Percentiles rank a stretch among this genome's conserved stretches.
phyloP scores from a whole-genome alignment of 2,888 invertebrate species.

The Xestia rhomboidea region DNA sequence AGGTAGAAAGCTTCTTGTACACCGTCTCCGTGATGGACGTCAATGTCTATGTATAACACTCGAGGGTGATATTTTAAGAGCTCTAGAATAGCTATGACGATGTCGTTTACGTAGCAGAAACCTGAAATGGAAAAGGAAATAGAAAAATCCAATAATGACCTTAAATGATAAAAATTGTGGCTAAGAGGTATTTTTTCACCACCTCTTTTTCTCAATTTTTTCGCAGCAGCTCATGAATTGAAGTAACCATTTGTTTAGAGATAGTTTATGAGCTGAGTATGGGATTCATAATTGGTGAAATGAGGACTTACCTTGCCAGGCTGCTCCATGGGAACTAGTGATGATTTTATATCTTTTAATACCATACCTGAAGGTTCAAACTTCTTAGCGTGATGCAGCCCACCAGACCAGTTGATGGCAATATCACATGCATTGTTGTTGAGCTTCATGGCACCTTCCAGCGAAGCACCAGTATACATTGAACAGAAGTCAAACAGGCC shows the following conservation, averaged over 20 bases:
- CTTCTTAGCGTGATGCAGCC: constrained; percentile 99
- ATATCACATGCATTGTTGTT: constrained; percentile 99
- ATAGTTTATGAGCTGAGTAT: no score
- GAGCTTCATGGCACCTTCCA: constrained; percentile 98
- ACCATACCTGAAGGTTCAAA: constrained; percentile 96
- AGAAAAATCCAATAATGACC: neutral
- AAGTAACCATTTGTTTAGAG: neutral
- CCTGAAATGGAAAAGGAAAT: constrained; percentile 87
- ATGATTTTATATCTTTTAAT: no score
- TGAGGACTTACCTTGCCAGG: neutral
- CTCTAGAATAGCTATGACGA: constrained; percentile 99
- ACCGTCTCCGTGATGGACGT: constrained; percentile 99
- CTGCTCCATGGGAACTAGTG: neutral
- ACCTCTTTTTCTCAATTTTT: neutral
- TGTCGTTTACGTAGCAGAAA: constrained; percentile 99
- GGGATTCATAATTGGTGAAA: neutral
- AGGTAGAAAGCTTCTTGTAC: constrained; percentile 99
- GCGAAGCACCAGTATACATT: constrained; percentile 99
- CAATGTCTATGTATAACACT: constrained; percentile 99
- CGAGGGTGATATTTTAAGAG: constrained; percentile 97
- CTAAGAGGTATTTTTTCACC: neutral
- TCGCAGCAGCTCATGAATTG: neutral
- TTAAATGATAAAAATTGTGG: neutral
- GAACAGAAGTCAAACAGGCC: constrained; percentile 99
- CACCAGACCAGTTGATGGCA: constrained; percentile 99